Percentiles rank a stretch among this genome's conserved stretches.
These are phyloP conservation scores for Yponomeuta malinellus DNA, from an alignment of 2,888 invertebrate species.

Conservation along the genomic window DNA sequence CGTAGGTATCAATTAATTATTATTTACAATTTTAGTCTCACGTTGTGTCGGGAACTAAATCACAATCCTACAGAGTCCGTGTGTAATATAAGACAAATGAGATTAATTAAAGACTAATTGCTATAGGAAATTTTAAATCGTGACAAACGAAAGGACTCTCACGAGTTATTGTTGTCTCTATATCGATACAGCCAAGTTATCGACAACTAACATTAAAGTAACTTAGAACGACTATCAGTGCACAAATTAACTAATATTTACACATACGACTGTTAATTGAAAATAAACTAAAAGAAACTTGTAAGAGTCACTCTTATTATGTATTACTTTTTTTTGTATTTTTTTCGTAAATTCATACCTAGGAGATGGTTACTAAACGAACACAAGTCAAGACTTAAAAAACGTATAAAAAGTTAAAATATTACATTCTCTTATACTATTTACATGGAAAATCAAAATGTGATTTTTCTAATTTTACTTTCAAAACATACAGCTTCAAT, in stretches of 20 bases:
- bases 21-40: conserved; percentile 52
- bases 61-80: conserved; percentile 30
- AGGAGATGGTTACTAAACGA: conserved; percentile 6
- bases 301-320: conserved; percentile 34
- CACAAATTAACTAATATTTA: conserved; percentile 64
- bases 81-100: not conserved
- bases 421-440: conserved; percentile 14
- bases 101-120: conserved; percentile 28
- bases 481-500: conserved; percentile 30
- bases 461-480: conserved; percentile 10
- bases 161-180: not conserved
- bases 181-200: conserved; percentile 59
- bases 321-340: conserved; percentile 42
- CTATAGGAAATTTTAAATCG: conserved; percentile 37
- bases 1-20: conserved; percentile 47
- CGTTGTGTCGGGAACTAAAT: conserved; percentile 38
- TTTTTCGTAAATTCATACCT: conserved; percentile 36
- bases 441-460: conserved; percentile 24
- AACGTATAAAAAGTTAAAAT: conserved; percentile 11
- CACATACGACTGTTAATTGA: conserved; percentile 52
- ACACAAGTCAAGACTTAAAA: conserved; percentile 13
- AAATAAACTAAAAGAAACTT: conserved; percentile 38
- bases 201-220: conserved; percentile 49
- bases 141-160: conserved; percentile 15
- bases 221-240: conserved; percentile 67